Conservation (phyloP, 2,113 vertebrate genomes). For the Tychaedon coryphoeus region DNA sequence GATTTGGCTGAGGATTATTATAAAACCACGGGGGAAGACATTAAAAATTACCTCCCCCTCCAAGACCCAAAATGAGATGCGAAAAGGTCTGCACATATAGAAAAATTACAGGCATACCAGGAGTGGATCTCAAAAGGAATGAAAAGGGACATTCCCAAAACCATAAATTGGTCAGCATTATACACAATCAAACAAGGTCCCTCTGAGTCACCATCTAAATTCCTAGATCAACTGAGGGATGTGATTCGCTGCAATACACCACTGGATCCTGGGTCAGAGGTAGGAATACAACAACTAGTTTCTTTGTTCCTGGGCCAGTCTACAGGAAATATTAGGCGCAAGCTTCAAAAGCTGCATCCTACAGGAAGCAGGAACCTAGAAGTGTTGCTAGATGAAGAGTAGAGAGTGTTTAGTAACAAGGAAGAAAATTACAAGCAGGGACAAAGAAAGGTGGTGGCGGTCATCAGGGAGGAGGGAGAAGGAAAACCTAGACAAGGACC, state of each 20-base stretch:
- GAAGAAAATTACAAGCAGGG: background rate
- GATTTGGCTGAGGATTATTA: background rate
- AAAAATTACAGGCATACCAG: background rate
- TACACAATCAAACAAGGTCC: too few species aligned
- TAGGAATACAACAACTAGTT: background rate
- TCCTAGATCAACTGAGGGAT: too few species aligned
- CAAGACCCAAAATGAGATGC: background rate
- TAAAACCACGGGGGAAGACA: background rate
- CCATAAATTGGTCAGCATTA: too few species aligned
- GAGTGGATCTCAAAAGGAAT: background rate
- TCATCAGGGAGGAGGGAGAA: background rate
- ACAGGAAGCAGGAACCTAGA: background rate
- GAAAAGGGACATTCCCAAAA: background rate
- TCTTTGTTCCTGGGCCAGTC: background rate
- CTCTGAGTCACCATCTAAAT: too few species aligned
- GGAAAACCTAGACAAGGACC: background rate
- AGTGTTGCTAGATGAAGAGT: background rate
- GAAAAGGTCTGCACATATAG: background rate
- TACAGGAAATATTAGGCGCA: background rate
- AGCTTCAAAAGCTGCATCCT: background rate
- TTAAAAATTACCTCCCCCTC: background rate
- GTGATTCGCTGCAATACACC: too few species aligned
- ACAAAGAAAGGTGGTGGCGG: background rate
- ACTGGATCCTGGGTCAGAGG: too few species aligned
- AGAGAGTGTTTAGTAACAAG: background rate